A percentile compares a stretch with the other conserved stretches of the same genome.
Evolutionary conservation across 2,113 vertebrate species (phyloP).

Genomic region (Thinocorus orbignyianus): DNA sequence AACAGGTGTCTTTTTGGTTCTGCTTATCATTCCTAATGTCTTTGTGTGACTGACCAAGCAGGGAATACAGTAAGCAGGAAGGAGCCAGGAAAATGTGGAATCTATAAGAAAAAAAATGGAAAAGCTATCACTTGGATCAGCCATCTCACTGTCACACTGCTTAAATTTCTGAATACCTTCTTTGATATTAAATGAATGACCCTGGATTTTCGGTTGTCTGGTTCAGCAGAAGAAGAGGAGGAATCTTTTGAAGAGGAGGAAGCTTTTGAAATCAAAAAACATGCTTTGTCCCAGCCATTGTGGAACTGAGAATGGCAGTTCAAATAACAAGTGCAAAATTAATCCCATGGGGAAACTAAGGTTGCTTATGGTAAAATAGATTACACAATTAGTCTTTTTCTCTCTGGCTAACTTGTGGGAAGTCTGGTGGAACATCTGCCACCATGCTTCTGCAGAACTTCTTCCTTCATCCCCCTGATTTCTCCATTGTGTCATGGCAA

Average conservation of each 20-base stretch:
- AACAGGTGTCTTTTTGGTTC: background rate
- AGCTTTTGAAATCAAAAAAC: background rate
- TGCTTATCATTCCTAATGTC: background rate
- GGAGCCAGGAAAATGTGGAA: background rate
- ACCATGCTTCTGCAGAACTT: no score
- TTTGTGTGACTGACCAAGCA: background rate
- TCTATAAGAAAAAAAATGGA: background rate
- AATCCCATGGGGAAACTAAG: background rate
- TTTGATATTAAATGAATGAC: background rate
- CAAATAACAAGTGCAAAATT: background rate
- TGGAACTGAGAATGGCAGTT: background rate
- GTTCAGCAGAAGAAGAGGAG: background rate
- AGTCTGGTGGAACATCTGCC: background rate
- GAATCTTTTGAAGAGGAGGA: background rate
- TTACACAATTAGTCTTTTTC: background rate
- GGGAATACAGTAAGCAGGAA: background rate
- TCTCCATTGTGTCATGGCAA: background rate
- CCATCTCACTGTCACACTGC: background rate
- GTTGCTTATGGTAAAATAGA: background rate
- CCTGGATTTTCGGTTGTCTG: background rate
- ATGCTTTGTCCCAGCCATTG: background rate
- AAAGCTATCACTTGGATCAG: background rate
- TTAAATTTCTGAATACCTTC: background rate
- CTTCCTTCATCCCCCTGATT: background rate
- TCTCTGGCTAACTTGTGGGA: background rate